Evolutionary conservation across 2,113 vertebrate species (phyloP).

Genomic region (Colossoma macropomum): DNA sequence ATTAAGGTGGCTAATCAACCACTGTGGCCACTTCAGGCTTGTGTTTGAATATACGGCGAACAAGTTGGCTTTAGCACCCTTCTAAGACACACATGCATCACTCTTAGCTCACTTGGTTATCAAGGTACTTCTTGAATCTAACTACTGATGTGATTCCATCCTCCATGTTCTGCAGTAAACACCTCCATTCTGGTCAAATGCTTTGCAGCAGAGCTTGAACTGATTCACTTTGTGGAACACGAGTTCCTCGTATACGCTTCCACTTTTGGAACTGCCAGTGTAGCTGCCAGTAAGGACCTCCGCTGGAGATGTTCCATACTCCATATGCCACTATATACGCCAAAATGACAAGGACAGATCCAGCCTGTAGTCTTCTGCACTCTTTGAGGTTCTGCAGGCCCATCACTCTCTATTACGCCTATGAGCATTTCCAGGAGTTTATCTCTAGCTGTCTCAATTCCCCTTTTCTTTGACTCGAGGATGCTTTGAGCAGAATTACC

Average conservation of each 20-base stretch:
- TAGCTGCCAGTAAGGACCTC: background rate
- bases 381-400: background rate
- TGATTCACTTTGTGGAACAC: background rate
- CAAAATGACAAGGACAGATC: background rate
- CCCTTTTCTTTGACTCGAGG: background rate
- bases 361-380: background rate
- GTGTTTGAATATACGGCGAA: no score
- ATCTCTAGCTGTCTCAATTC: slow-evolving; percentile 19
- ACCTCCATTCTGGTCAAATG: background rate
- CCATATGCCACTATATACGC: background rate
- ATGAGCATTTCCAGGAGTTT: slow-evolving; percentile 9
- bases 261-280: background rate
- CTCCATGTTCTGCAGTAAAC: background rate
- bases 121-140: no score
- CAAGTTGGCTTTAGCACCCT: no score
- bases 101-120: no score
- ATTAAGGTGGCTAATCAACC: no score
- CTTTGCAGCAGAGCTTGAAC: background rate
- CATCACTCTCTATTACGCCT: slow-evolving; percentile 5
- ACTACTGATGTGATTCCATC: no score
- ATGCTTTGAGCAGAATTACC: slow-evolving; percentile 25
- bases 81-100: no score
- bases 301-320: background rate
- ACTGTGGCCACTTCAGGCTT: no score
- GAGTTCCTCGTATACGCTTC: background rate